Evolutionary conservation across 2,888 invertebrate genomes (phyloP), one percentile per base, ranked within the genome.

Genomic region (Metellina segmentata): DNA sequence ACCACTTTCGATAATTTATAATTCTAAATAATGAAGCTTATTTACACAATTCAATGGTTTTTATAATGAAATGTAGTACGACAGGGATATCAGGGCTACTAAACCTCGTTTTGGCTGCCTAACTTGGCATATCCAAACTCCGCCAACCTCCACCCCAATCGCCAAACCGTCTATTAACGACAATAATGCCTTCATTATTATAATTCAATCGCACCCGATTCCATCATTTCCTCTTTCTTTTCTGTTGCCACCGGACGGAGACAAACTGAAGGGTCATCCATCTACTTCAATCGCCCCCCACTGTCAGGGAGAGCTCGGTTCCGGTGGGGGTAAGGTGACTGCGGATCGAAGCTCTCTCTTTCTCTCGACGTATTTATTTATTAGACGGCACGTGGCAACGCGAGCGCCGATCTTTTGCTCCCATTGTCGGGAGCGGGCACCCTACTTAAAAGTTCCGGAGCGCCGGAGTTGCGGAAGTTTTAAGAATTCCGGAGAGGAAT

Each of bases 211-310:
- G 82, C 87, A 70, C 82, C 70, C 71, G 79, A 83, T 90, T 79
- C 89, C 78, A 77, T 85, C 83, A 72, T 78, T 90, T 85, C 83
- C 87, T 86, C 77, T 82, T 87, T 87, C 87, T 81, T 91, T 72
- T 85, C 85, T 53, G 91, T 87, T 91, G 91, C 87, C 87, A 91
- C 82, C 91, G 83, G 87, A 91, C 82, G 87, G 81, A 83, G 90
- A 90, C 90, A 90, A 90, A 88, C 72, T 91, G 91, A 91, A 91
- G 91, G 91, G 91, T 91, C 91, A 91, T 91, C 91, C 91, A 91
- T 91, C 91, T 91, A 91, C 91, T 91, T 91, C 91, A 91, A 83
- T 81, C 82, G 51, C 81, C 48, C 78, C 72, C 82, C 91, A 78
- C 77, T 75, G 7, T 20, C 77, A 52, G 87, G 69, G 81, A 71